Percentiles rank a stretch among this genome's conserved stretches.
These are phyloP conservation scores for Cataglyphis albicans DNA, from an alignment of 2,888 invertebrate species.

Conservation along the genomic window DNA sequence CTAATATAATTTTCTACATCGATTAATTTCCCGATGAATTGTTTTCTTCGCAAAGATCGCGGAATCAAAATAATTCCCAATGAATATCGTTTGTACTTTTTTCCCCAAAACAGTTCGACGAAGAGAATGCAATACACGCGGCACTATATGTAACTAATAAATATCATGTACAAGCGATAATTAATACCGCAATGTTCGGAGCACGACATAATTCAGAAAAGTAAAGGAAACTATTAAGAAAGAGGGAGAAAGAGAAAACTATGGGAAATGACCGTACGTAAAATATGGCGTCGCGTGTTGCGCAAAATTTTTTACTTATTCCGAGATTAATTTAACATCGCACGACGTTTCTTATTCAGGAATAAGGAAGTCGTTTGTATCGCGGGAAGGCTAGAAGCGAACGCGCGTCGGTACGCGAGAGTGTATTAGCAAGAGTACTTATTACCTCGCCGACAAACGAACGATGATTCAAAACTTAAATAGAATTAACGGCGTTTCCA, in stretches of 20 bases:
- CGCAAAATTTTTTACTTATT: constrained; percentile 46
- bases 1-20: background rate
- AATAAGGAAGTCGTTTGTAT: constrained; percentile 56
- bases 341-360: constrained; percentile 40
- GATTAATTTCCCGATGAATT: background rate
- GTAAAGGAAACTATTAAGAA: constrained; percentile 21
- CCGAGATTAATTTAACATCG: constrained; percentile 53
- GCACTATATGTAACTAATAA: background rate
- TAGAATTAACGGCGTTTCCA: constrained; percentile 33
- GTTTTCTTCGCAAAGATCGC: background rate
- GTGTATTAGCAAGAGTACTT: constrained; percentile 34
- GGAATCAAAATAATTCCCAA: background rate
- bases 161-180: constrained; percentile 19
- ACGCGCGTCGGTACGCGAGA: constrained; percentile 16
- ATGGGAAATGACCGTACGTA: constrained; percentile 34
- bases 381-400: constrained; percentile 19
- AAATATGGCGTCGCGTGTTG: constrained; percentile 54
- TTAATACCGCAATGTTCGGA: constrained; percentile 31
- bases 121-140: background rate
- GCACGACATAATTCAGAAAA: constrained; percentile 14
- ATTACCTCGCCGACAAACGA: constrained; percentile 18
- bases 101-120: background rate
- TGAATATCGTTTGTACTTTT: constrained; percentile 9
- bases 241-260: background rate
- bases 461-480: constrained; percentile 43